These are phyloP conservation scores for Drosophila lutescens DNA, from an alignment of 2,888 invertebrate genomes.

Conservation along the genomic window DNA sequence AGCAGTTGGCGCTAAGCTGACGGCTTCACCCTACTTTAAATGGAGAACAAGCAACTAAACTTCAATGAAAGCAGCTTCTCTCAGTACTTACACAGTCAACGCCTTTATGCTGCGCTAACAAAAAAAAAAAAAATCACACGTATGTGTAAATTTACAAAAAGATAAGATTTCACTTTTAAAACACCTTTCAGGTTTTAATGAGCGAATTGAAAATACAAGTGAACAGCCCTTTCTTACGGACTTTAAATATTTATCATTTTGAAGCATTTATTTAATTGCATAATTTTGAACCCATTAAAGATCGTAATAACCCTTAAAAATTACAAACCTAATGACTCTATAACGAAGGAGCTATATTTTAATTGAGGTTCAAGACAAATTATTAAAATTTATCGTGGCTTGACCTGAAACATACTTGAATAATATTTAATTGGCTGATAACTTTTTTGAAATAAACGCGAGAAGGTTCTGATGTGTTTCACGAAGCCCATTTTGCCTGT, in stretches of 20 bases:
- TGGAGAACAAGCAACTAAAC: conserved; percentile 27
- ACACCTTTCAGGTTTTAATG: conserved; percentile 7
- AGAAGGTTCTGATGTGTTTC: background rate
- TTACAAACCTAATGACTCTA: conserved; percentile 21
- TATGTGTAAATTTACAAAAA: conserved; percentile 20
- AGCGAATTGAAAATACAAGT: background rate
- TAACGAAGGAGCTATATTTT: too few species aligned
- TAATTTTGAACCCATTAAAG: too few species aligned
- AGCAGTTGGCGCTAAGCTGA: conserved; percentile 58
- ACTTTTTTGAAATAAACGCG: background rate
- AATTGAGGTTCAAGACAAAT: background rate
- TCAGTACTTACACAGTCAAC: conserved; percentile 65
- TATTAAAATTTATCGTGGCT: background rate
- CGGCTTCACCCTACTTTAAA: conserved; percentile 35
- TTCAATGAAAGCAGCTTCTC: conserved; percentile 45
- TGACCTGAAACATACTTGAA: background rate
- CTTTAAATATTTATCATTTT: too few species aligned
- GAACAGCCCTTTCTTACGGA: background rate
- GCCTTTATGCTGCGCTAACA: conserved; percentile 53
- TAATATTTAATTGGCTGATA: background rate
- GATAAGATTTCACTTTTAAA: conserved; percentile 11
- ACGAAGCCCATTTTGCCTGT: background rate
- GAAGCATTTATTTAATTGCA: too few species aligned
- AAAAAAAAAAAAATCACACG: conserved; percentile 40
- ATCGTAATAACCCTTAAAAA: background rate